These are phyloP conservation scores for Urocitellus parryii DNA, from an alignment of 2,113 vertebrate genomes.

Conservation along the genomic window DNA sequence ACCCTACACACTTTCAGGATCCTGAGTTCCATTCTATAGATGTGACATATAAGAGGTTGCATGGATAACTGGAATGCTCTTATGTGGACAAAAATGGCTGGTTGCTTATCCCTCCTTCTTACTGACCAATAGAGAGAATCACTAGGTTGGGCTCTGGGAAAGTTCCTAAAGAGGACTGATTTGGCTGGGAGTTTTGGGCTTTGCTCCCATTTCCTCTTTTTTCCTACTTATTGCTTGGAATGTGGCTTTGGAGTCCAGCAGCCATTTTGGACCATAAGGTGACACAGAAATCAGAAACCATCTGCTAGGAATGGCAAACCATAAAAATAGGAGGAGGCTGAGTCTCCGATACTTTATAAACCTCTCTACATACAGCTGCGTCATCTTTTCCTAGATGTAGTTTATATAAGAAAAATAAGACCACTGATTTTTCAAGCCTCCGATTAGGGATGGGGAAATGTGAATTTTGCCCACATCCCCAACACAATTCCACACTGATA, in stretches of 20 bases:
- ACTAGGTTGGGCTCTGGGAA: neutral
- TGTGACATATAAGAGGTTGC: neutral
- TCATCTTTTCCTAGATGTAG: neutral
- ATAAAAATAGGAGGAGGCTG: neutral
- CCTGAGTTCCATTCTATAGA: neutral
- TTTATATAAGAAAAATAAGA: neutral
- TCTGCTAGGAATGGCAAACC: neutral
- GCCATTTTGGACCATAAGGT: neutral
- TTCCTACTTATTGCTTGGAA: neutral
- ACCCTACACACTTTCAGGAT: rapidly evolving
- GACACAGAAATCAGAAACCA: neutral
- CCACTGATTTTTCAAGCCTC: neutral
- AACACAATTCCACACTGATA: neutral
- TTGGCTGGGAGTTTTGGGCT: neutral
- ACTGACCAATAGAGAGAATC: neutral
- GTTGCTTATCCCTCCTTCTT: neutral
- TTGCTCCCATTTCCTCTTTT: neutral
- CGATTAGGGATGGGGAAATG: neutral
- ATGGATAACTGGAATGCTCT: neutral
- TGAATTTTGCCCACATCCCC: neutral
- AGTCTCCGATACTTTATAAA: neutral
- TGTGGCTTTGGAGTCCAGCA: neutral
- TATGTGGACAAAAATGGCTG: neutral
- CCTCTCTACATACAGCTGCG: rapidly evolving
- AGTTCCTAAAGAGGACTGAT: neutral